Evolutionary conservation across 2,888 invertebrate genomes (phyloP).

Genomic region (Nomada ferruginata): DNA sequence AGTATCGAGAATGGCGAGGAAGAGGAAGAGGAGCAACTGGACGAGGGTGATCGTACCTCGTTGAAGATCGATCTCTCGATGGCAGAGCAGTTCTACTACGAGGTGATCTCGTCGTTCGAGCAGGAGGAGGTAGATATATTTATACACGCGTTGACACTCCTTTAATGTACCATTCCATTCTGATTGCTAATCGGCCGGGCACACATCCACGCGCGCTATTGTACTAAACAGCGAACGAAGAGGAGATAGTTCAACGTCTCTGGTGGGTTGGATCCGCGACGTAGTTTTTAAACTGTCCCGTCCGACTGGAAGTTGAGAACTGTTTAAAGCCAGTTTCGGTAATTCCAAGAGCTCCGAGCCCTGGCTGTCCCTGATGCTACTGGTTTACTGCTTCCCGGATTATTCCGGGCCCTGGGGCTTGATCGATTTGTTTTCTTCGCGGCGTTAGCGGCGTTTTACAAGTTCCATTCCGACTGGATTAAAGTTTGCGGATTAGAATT

Average conservation of each 20-base stretch:
- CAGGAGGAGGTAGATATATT: slow-evolving; percentile 80
- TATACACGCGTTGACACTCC: slow-evolving; percentile 51
- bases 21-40: slow-evolving; percentile 60
- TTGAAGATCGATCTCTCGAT: slow-evolving; percentile 81
- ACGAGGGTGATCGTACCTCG: slow-evolving; percentile 76
- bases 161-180: slow-evolving; percentile 63
- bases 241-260: neutral
- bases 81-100: slow-evolving; percentile 83
- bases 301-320: neutral
- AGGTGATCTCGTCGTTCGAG: slow-evolving; percentile 82
- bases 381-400: neutral
- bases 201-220: slow-evolving; percentile 27
- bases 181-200: slow-evolving; percentile 53
- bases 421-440: slow-evolving; percentile 1
- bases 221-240: neutral
- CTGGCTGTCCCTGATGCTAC: neutral
- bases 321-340: slow-evolving; percentile 16
- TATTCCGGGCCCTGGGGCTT: neutral
- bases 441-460: neutral
- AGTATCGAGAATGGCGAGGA: slow-evolving; percentile 73
- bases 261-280: neutral
- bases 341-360: slow-evolving; percentile 3
- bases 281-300: neutral
- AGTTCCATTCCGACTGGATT: neutral
- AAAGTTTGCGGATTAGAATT: neutral